Percentiles rank a stretch among this genome's conserved stretches.
Conservation (phyloP, 2,888 invertebrate genomes). For the Epistrophella euchroma region DNA sequence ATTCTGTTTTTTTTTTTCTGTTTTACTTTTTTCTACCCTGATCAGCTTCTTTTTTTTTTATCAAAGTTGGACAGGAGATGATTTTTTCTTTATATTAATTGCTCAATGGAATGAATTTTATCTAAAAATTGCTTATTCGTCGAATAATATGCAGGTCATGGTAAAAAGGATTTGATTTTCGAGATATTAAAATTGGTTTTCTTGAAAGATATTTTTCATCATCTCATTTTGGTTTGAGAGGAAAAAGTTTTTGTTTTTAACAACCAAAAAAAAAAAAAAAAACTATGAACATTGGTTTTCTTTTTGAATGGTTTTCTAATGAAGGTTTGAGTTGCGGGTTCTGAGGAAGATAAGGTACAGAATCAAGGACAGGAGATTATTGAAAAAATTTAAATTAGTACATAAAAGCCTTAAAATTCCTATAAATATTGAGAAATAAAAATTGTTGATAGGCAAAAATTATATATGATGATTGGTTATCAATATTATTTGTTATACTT, state of each 20-base stretch:
- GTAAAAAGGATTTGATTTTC: slow-evolving; percentile 39
- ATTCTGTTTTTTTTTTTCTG: neutral
- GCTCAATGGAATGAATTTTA: slow-evolving; percentile 54
- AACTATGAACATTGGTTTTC: slow-evolving; percentile 26
- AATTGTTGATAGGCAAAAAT: neutral
- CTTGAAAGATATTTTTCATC: slow-evolving; percentile 4
- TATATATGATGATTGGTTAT: too few species aligned
- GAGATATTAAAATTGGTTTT: slow-evolving; percentile 15
- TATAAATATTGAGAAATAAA: neutral
- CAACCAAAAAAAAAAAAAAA: neutral
- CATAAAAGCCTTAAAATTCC: neutral
- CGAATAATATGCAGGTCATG: slow-evolving; percentile 37
- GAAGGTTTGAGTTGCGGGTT: neutral
- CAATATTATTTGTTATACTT: too few species aligned
- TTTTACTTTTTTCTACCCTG: slow-evolving; percentile 5
- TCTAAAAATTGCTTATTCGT: slow-evolving; percentile 42
- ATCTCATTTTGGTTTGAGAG: neutral
- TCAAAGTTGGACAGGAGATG: neutral
- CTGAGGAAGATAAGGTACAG: neutral
- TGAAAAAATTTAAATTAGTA: neutral
- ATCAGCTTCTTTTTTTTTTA: slow-evolving; percentile 17
- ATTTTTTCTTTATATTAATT: slow-evolving; percentile 24
- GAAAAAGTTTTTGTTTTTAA: neutral
- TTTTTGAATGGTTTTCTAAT: neutral
- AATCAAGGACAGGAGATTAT: neutral